phyloP scores from a whole-genome alignment of 2,113 vertebrate genomes.

The Scortum barcoo region DNA sequence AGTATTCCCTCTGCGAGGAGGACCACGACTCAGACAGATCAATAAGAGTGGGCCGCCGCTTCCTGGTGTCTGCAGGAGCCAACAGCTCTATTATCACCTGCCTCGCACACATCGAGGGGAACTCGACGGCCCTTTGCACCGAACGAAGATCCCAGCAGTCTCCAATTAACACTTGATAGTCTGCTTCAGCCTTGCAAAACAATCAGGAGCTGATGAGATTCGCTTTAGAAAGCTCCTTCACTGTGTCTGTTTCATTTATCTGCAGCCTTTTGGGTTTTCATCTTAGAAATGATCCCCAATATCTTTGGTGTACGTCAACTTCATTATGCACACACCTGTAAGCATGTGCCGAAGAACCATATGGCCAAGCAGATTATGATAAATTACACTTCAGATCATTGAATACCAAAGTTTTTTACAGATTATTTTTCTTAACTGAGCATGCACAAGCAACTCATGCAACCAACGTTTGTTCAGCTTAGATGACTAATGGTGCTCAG shows the following conservation, averaged over 20 bases:
- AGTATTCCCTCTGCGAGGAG: constrained; percentile 17
- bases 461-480: no score
- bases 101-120: constrained; percentile 14
- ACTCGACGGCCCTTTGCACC: constrained; percentile 20
- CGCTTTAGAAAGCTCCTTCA: not conserved
- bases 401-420: no score
- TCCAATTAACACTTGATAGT: constrained; percentile 17
- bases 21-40: constrained; percentile 50
- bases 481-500: no score
- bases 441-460: not conserved
- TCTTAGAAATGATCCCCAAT: not conserved
- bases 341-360: no score
- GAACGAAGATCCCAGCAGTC: constrained; percentile 32
- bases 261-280: not conserved
- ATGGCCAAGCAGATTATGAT: no score
- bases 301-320: not conserved
- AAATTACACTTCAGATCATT: no score
- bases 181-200: not conserved
- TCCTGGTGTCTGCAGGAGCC: constrained; percentile 29
- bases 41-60: constrained; percentile 34
- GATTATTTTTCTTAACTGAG: no score
- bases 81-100: constrained; percentile 44
- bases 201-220: not conserved
- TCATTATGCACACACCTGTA: not conserved
- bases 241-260: not conserved